These are phyloP conservation scores for Varroa destructor DNA, from an alignment of 1,140 invertebrate genomes.

Conservation along the genomic window DNA sequence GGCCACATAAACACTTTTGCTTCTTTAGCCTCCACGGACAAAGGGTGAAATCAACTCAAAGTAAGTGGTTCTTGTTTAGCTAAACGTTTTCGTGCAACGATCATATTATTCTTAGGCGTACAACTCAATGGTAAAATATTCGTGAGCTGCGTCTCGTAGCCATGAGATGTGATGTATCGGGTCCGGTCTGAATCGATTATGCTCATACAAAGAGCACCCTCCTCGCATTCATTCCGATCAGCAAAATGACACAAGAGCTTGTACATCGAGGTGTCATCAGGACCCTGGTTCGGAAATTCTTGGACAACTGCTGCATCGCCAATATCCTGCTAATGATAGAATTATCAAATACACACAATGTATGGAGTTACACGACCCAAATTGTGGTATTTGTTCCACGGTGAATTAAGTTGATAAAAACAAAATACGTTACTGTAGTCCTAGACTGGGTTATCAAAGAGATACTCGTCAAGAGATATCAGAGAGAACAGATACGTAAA, in stretches of 20 bases:
- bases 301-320: too few relatives aligned
- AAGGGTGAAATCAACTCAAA: too few relatives aligned
- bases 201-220: slow-evolving; percentile 62
- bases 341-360: slow-evolving; percentile 14
- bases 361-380: neutral
- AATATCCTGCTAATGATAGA: too few relatives aligned
- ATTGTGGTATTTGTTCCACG: too few relatives aligned
- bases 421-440: neutral
- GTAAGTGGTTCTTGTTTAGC: too few relatives aligned
- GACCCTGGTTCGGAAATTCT: too few relatives aligned
- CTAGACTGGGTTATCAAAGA: neutral
- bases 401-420: neutral
- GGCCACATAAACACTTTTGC: too few relatives aligned
- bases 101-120: slow-evolving; percentile 82
- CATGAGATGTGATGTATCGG: slow-evolving; percentile 39
- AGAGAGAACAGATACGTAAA: too few relatives aligned
- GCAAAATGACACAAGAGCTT: slow-evolving; percentile 9
- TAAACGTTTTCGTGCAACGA: slow-evolving; percentile 48
- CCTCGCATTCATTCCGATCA: neutral
- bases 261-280: neutral
- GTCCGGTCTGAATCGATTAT: slow-evolving; percentile 73
- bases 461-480: too few relatives aligned
- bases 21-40: too few relatives aligned
- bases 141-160: slow-evolving; percentile 59
- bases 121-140: slow-evolving; percentile 63